A percentile compares a stretch with the other conserved stretches of the same genome.
These are phyloP conservation scores for Nycticryphes semicollaris DNA, from an alignment of 2,113 vertebrate genomes.

Conservation along the genomic window DNA sequence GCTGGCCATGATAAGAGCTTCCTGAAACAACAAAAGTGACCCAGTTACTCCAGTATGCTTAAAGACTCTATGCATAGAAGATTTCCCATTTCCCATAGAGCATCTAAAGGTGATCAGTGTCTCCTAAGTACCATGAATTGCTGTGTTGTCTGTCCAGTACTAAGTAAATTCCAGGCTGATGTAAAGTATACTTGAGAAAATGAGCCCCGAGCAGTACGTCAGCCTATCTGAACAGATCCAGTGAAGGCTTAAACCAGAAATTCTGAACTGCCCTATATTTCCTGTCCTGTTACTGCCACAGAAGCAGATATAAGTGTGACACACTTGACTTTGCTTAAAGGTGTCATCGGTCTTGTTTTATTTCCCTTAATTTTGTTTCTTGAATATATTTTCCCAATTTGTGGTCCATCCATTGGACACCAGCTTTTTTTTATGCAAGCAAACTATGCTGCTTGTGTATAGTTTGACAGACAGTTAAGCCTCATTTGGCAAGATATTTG, in stretches of 20 bases:
- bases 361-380: not conserved
- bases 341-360: not conserved
- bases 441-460: rapidly evolving
- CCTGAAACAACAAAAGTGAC: constrained; percentile 76
- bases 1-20: constrained; percentile 98
- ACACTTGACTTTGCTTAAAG: not conserved
- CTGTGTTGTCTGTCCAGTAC: not conserved
- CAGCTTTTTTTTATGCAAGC: not conserved
- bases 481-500: not conserved
- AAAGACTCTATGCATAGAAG: not conserved
- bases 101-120: not conserved
- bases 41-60: not conserved
- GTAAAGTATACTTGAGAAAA: rapidly evolving
- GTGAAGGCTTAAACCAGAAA: not conserved
- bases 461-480: not conserved
- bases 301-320: not conserved
- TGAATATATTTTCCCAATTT: not conserved
- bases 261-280: not conserved
- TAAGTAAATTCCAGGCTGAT: not conserved
- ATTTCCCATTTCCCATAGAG: not conserved
- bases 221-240: not conserved
- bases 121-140: not conserved
- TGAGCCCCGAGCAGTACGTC: not conserved
- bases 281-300: not conserved
- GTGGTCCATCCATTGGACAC: not conserved